Evolutionary conservation across 2,888 invertebrate species (phyloP), one percentile per base, ranked within the genome.

Genomic region (Trichopoda pennipes): DNA sequence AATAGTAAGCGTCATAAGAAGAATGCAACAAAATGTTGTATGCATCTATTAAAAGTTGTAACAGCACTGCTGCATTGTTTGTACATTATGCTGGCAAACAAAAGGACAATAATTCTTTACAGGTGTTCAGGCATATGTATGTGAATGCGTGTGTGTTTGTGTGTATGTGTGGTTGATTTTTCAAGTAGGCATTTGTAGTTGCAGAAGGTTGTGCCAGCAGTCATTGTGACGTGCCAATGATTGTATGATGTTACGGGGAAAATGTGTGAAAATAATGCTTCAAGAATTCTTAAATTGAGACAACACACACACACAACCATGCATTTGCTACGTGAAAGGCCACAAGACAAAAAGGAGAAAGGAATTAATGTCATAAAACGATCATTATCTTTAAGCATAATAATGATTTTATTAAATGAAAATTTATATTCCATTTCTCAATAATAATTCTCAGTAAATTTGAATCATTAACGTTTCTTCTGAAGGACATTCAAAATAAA

Each of bases 211-310:
- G 9, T 51, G 2, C n/a, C 38, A 14, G 70, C 23, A 23, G 16
- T 49, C n/a, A 19, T 58, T n/a, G 64, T 28, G 28, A 28, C 66
- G 28, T 21, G 17, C 21, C 21, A 53, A 9, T 47, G 35, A 10
- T 19, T 16, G 42, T 53, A 4, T 38, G 55, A n/a, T 77, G 69
- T 69, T 51, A 44, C 47, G 55, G 47, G 44, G 58, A 66, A 79
- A 70, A 74, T 81, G 84, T 84, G 83, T 84, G 83, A 83, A 83
- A 77, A 77, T 81, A 69, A 80, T 81, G 83, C 79, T 60, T 55
- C 14, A 63, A 35, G 81, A 80, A 84, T 84, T 66, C 64, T 73
- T 61, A 80, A 84, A 75, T 75, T 28, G 14, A 63, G 19, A 72
- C 19, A 28, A 28, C 55, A 28, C 32, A 63, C 8, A 10, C 35